Base-by-base conservation (phyloP, 2,113 vertebrate genomes). In the Fulmarus glacialis region DNA sequence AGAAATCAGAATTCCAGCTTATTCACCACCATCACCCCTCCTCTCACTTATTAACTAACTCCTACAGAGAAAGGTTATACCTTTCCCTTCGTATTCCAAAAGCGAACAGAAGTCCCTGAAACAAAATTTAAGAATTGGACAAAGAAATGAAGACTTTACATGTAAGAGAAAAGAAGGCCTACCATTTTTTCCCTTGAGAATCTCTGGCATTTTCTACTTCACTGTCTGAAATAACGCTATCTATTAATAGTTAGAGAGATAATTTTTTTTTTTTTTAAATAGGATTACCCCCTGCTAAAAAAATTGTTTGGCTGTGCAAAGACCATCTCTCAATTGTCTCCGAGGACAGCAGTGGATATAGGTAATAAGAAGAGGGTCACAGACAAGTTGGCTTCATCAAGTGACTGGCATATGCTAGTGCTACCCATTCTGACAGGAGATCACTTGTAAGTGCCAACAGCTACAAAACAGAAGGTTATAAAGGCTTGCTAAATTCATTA, bases 401-500 rank as follows among this genome's bases (percentile, higher is more conserved):
- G 78, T 97, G 96, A 97, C 95, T 98, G 96, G 95, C 91, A 93
- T 92, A 96, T 97, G 96, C 95, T 97, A 98, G 97, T 96, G 97
- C 95, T 92, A 98, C 79, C 95, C 91, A 48, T 92, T 97, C 96
- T 98, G 97, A 98, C 96, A 98, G 95, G 95, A 94, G 98, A 98
- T 98, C 96, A 98, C 89, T 98, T 96, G 0, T 89, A 98, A 98
- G 96, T 97, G 97, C 97, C 96, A 98, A 96, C 84, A 98, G 98
- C 97, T 97, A 97, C 90, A 96, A 98, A 98, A 86, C 90, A 98
- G 95, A 97, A 96, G 94, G 90, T 92, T 98, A 96, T 77, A 97
- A 97, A 97, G 95, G 56, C 97, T 98, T 98, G 91, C 97, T 97
- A 98, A 98, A 98, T 98, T 98, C 98, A 98, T 98, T 98, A 99